Evolutionary conservation across 1,140 invertebrate species (phyloP), one percentile per base, ranked within the genome.

Genomic region (Drosophila tristis): DNA sequence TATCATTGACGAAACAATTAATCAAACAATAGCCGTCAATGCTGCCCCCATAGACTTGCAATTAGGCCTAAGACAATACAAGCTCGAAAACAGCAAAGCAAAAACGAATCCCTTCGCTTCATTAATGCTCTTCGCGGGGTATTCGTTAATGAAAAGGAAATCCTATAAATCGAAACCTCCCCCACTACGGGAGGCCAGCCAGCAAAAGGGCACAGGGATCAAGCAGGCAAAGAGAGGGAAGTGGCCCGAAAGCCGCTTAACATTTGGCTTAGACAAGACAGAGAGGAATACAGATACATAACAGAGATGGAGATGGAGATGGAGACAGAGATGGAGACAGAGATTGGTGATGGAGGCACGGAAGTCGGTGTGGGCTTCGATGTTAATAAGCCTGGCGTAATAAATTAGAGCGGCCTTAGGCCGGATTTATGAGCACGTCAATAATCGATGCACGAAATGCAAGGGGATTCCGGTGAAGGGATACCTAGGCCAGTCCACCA

Each of bases 341-440:
- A 20, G 49, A 54, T 29, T 6, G 20, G 20, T 42, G 45, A 43
- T 26, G 5, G 51, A 20, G 44, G 13, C 15, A 8, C 15, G 48
- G n/a, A 35, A 47, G 60, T 62, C 61, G 20, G n/a, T 63, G 50
- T 45, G 49, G 49, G 9, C 16, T 53, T 49, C 61, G 51, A 63
- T 71, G 78, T 78, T 74, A 78, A 70, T 78, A 72, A 78, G 73
- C 54, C 64, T 49, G 42, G 35, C 45, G 72, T 68, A 81, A 87
- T 87, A 87, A 87, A 87, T 87, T 87, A 87, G 72, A 72, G 54
- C 50, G 43, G 64, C n/a, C 61, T 76, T 70, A 87, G 74, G 25
- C 47, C 54, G 71, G 77, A 86, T 86, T 86, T 86, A 86, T 80
- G 65, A 56, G 62, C 73, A 82, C 31, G 78, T 71, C 84, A 76